A percentile compares a stretch with the other conserved stretches of the same genome.
Conservation (phyloP, 2,888 invertebrate species). For the Himalopsyche kuldschensis region DNA sequence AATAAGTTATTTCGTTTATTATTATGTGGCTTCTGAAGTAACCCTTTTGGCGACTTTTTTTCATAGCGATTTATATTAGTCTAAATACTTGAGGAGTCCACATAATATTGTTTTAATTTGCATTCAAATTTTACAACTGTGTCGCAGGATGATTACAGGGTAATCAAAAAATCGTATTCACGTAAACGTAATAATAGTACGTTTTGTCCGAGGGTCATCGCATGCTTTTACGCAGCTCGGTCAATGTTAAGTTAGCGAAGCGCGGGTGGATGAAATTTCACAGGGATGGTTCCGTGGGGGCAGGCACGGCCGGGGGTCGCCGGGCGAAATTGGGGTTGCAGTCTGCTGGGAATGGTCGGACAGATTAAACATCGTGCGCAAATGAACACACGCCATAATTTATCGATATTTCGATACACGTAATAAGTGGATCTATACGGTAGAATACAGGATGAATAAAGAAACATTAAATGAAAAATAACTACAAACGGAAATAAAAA, state of each 20-base stretch:
- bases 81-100: background rate
- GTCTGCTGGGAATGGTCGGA: constrained; percentile 49
- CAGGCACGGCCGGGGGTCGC: constrained; percentile 31
- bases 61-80: too few relatives aligned
- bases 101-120: background rate
- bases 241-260: background rate
- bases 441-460: background rate
- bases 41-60: too few relatives aligned
- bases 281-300: background rate
- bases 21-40: too few relatives aligned
- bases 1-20: too few relatives aligned
- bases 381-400: constrained; percentile 59
- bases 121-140: background rate
- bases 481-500: background rate
- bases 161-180: background rate
- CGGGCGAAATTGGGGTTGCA: constrained; percentile 18
- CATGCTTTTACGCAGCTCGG: background rate
- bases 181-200: background rate
- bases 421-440: constrained; percentile 21
- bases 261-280: background rate
- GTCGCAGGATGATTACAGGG: background rate
- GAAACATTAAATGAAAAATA: background rate
- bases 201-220: background rate
- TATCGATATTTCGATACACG: constrained; percentile 46
- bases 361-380: constrained; percentile 61